Conservation (phyloP, 1,140 invertebrate genomes). For the Bacillus rossius region DNA sequence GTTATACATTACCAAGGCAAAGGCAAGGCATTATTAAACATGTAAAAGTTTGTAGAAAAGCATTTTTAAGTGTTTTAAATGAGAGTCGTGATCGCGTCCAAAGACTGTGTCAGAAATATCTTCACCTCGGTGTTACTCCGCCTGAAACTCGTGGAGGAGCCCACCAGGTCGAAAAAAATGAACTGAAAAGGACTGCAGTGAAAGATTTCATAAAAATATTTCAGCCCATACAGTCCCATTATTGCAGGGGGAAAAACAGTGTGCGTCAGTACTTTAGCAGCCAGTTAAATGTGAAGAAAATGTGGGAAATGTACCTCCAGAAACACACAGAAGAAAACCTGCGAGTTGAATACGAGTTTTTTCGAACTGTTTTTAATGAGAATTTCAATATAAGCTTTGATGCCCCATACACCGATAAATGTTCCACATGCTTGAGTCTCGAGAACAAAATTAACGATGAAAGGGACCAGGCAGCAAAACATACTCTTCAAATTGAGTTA, state of each 20-base stretch:
- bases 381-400: constrained; percentile 13
- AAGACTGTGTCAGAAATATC: constrained; percentile 5
- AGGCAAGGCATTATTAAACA: no score
- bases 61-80: constrained; percentile 13
- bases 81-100: constrained; percentile 9
- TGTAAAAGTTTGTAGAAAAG: constrained; percentile 11
- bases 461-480: not conserved
- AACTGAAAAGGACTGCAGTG: constrained; percentile 8
- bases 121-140: constrained; percentile 10
- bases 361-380: constrained; percentile 7
- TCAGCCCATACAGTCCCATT: constrained; percentile 3
- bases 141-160: constrained; percentile 10
- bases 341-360: constrained; percentile 10
- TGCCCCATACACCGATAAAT: not conserved
- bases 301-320: constrained; percentile 3
- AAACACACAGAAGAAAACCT: not conserved
- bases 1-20: no score
- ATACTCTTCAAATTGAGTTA: not conserved
- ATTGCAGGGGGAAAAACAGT: constrained; percentile 1
- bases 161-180: constrained; percentile 1
- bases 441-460: constrained; percentile 11
- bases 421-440: constrained; percentile 14
- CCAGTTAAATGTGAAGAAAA: not conserved
- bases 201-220: constrained; percentile 9
- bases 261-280: constrained; percentile 6